Evolutionary conservation across 2,888 invertebrate genomes (phyloP).

Genomic region (Asteroscopus sphinx): DNA sequence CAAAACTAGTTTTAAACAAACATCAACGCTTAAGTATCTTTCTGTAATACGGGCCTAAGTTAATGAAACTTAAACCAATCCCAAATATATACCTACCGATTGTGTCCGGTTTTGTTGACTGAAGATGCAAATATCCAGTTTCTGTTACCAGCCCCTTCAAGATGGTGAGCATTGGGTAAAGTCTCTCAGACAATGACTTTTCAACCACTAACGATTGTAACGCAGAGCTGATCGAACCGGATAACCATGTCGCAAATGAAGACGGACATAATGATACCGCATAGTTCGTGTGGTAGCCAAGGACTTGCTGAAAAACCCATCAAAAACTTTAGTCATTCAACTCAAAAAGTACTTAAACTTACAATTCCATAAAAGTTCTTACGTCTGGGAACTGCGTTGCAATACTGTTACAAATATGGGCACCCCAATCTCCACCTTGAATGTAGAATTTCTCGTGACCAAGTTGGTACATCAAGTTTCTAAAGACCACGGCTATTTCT

Average conservation of each 20-base stretch:
- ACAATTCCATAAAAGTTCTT: neutral
- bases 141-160: constrained; percentile 9
- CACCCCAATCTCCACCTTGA: constrained; percentile 52
- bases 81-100: constrained; percentile 26
- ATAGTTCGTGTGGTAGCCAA: constrained; percentile 47
- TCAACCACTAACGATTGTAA: constrained; percentile 29
- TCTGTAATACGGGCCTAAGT: too few relatives aligned
- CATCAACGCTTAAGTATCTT: too few relatives aligned
- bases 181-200: constrained; percentile 14
- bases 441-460: constrained; percentile 38
- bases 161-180: constrained; percentile 37
- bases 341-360: too few relatives aligned
- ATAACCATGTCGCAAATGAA: constrained; percentile 15
- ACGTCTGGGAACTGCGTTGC: constrained; percentile 38
- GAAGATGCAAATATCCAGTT: constrained; percentile 49
- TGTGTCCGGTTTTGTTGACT: constrained; percentile 51
- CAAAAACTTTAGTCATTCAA: too few relatives aligned
- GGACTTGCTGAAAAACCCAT: constrained; percentile 32
- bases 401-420: constrained; percentile 26
- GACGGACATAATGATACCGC: constrained; percentile 16
- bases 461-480: constrained; percentile 44
- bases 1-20: too few relatives aligned
- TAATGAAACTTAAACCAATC: too few relatives aligned
- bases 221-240: constrained; percentile 13
- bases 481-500: constrained; percentile 39